Evolutionary conservation across 2,888 invertebrate species (phyloP).

Genomic region (Cryptus viduatorius): DNA sequence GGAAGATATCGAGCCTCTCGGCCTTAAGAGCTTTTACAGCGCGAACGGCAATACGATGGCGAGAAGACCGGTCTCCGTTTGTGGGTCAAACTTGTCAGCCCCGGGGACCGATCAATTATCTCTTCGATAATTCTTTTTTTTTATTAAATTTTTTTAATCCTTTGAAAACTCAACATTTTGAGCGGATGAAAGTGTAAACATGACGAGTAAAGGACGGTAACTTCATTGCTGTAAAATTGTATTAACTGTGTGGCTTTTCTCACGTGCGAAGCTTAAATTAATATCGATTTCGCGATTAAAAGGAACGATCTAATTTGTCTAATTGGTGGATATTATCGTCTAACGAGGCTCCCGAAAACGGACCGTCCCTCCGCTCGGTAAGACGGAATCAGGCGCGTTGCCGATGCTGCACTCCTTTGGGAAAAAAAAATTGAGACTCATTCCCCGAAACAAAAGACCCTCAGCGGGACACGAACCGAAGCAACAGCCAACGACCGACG

Average conservation of each 20-base stretch:
- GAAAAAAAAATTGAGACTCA: conserved; percentile 63
- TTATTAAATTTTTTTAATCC: background rate
- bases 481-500: conserved; percentile 42
- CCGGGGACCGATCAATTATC: conserved; percentile 72
- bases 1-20: conserved; percentile 40
- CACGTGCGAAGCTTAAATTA: conserved; percentile 25
- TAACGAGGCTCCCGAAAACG: conserved; percentile 49
- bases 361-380: conserved; percentile 12
- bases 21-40: conserved; percentile 28
- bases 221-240: too few relatives aligned
- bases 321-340: conserved; percentile 56
- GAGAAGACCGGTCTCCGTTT: conserved; percentile 64
- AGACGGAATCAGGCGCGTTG: conserved; percentile 15
- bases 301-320: conserved; percentile 16
- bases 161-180: too few relatives aligned
- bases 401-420: conserved; percentile 18
- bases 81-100: conserved; percentile 75
- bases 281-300: conserved; percentile 16
- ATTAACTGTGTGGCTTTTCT: background rate
- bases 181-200: too few relatives aligned
- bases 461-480: conserved; percentile 50
- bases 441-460: conserved; percentile 69
- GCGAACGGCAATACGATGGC: conserved; percentile 32
- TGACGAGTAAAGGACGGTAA: too few relatives aligned
- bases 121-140: conserved; percentile 36